Conservation (phyloP, 2,113 vertebrate species). For the Abramis brama region DNA sequence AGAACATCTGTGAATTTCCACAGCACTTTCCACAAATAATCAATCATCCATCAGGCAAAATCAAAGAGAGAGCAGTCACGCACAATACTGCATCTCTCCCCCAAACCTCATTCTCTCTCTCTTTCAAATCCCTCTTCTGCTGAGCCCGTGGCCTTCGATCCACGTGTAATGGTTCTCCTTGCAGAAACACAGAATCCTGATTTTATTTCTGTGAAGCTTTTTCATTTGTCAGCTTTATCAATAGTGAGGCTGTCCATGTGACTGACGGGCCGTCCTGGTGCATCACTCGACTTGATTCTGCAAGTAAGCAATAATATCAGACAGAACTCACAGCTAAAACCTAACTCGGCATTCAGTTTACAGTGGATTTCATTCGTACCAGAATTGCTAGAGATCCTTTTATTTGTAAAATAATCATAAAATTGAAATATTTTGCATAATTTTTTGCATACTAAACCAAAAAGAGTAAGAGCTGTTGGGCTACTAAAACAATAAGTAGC, state of each 20-base stretch:
- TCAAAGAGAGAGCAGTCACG: conserved; percentile 22
- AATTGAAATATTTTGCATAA: not conserved
- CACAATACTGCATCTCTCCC: not conserved
- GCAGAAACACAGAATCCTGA: conserved; percentile 31
- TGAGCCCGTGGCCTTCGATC: conserved; percentile 32
- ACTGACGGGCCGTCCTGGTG: conserved; percentile 10
- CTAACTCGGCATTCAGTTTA: not conserved
- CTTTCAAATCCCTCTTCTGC: conserved; percentile 34
- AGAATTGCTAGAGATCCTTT: not conserved
- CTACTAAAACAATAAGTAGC: not conserved
- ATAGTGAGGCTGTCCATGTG: conserved; percentile 14
- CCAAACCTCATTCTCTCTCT: not conserved
- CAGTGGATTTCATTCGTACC: not conserved
- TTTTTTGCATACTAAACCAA: not conserved
- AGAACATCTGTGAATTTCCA: conserved; percentile 23
- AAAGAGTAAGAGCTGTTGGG: not conserved
- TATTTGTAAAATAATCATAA: not conserved
- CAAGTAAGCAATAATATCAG: conserved; percentile 33
- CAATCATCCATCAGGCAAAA: conserved; percentile 30
- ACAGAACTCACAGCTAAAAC: not conserved
- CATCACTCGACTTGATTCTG: conserved; percentile 31
- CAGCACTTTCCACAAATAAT: conserved; percentile 31
- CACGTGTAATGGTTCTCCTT: conserved; percentile 17
- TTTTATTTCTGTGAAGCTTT: conserved; percentile 29
- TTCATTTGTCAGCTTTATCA: conserved; percentile 42